Evolutionary conservation across 2,888 invertebrate species (phyloP), one percentile per base, ranked within the genome.

Genomic region (Mythimna lalbum): DNA sequence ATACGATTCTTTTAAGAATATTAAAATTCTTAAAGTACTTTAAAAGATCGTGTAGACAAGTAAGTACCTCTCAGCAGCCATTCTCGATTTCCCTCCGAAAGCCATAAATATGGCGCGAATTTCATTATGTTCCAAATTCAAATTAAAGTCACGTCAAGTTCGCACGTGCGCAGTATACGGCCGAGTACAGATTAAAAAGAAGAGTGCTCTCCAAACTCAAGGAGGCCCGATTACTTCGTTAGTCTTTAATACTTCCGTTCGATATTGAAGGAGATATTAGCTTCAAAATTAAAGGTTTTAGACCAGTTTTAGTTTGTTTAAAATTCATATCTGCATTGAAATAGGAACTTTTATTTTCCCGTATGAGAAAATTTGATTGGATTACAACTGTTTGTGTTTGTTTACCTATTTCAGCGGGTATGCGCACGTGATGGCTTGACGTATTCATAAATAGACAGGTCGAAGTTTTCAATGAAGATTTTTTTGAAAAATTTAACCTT

Each of bases 21-120:
- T 80, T 64, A 71, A 76, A 81, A 62, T 66, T 64, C 71, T 59
- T 23, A 77, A 66, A 72, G 78, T 78, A 57, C 21, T 47, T 77
- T 57, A 70, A 69, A 65, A 82, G 81, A 85, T 83, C 80, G 81
- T 78, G 76, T 78, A 69, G 83, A 82, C 79, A 78, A 66, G 63
- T 73, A 55, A 85, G 83, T 85, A 80, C 82, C 82, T 87, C 88
- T 87, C 84, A 87, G 85, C 83, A 86, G 86, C 88, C 88, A 89
- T 89, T 88, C 90, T 89, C 90, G 87, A 90, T 93, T 93, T 93
- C 93, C 91, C 92, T 90, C 88, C 86, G 89, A 92, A 92, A 90
- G 90, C 91, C 93, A 94, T 94, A 94, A 94, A 94, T 94, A 94
- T 93, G 93, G 93, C 90, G 92, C 91, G 91, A 92, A 93, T 93